Base-by-base conservation (phyloP, 2,113 vertebrate species). In the Atlantisia rogersi region DNA sequence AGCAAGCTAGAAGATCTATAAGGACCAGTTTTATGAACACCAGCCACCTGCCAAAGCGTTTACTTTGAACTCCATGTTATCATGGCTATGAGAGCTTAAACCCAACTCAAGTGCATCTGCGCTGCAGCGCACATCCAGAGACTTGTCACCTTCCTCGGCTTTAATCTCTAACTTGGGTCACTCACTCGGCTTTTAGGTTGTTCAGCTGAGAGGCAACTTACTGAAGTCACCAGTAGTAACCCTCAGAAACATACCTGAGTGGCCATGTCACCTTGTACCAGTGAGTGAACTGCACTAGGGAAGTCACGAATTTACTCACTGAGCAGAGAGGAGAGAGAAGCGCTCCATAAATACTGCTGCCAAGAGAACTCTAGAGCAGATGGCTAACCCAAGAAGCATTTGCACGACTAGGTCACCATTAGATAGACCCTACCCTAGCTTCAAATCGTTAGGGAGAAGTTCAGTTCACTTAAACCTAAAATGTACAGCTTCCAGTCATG, bases 51-150 rank as follows among this genome's bases (percentile, higher is more conserved):
- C 58, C 86, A 92, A 88, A 86, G 88, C 77, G 68, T 63, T 78
- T 88, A 55, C 91, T 88, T 84, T 87, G 89, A 94, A 91, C 60
- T 86, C 69, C 12, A 12, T 22, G 73, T 91, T 86, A 91, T 68
- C 3, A 10, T 39, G 74, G 35, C 58, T 86, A 83, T 1, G 0
- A 56, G 64, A 74, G 55, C 68, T 70, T 35, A 80, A 93, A 70
- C 24, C 13, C 60, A 84, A 86, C 74, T 75, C 77, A 48, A 91
- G 62, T 53, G 39, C 73, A 84, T 75, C 83, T 86, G 91, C 53
- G 8, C 76, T 60, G 64, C 92, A 88, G 48, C 1, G 37, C 60
- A 31, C 56, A 71, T 17, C 59, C 39, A 75, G 15, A 62, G 65
- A n/a, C 53, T 37, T 5, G 21, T 44, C 78, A 94, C 39, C 88